Conservation (phyloP, 92 coral and sea anemone species). For the Hydrozoanthus gracilis region DNA sequence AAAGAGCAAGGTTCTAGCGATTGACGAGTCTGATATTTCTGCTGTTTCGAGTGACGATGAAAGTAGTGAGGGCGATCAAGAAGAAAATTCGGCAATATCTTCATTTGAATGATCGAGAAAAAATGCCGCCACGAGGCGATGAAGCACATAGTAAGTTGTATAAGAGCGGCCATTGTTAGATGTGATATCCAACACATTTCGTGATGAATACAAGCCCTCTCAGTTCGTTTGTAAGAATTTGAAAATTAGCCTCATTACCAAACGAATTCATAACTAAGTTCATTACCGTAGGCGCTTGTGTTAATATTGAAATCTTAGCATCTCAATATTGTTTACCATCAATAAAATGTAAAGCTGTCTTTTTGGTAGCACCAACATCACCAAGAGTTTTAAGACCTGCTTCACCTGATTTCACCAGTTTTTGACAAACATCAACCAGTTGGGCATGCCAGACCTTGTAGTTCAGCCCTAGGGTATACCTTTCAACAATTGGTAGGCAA, state of each 20-base stretch:
- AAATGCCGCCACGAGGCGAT: too few relatives aligned
- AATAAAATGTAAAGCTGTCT: slow-evolving; percentile 37
- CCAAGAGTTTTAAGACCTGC: slow-evolving; percentile 3
- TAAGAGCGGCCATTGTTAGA: too few relatives aligned
- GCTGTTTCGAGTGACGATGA: background rate
- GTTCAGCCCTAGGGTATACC: slow-evolving; percentile 54
- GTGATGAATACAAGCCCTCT: too few relatives aligned
- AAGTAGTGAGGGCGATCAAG: background rate
- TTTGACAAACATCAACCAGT: slow-evolving; percentile 53
- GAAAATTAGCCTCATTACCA: slow-evolving; percentile 70
- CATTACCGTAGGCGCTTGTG: slow-evolving; percentile 4
- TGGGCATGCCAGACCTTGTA: slow-evolving; percentile 48
- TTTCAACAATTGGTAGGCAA: slow-evolving; percentile 16
- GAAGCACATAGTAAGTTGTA: too few relatives aligned
- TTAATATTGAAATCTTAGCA: slow-evolving; percentile 44
- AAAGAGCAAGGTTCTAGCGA: slow-evolving; percentile 1
- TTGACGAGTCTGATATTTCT: slow-evolving; percentile 57
- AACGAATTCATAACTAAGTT: slow-evolving; percentile 47
- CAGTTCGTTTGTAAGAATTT: slow-evolving; percentile 28
- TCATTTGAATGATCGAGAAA: too few relatives aligned
- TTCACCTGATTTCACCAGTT: slow-evolving; percentile 41
- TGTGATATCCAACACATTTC: too few relatives aligned
- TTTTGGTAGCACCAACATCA: slow-evolving; percentile 19
- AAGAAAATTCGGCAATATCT: background rate
- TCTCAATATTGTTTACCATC: slow-evolving; percentile 40